Evolutionary conservation across 2,113 vertebrate genomes (phyloP).

Genomic region (Egretta garzetta): DNA sequence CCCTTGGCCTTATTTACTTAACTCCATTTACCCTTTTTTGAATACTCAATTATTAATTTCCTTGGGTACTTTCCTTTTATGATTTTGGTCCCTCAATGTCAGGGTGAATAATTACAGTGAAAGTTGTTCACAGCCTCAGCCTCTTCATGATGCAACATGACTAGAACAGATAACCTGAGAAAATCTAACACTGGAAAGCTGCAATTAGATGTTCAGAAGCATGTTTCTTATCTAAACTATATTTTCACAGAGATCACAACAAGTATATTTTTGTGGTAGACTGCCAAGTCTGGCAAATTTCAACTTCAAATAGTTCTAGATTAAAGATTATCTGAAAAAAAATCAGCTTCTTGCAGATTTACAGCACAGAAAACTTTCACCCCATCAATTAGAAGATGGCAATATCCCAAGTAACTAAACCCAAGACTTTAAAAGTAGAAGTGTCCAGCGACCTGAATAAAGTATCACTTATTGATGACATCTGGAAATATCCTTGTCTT

Average conservation of each 20-base stretch:
- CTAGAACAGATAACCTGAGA: constrained; percentile 1
- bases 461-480: neutral
- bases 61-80: constrained; percentile 32
- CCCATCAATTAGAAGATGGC: neutral
- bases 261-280: neutral
- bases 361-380: neutral
- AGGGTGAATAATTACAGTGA: constrained; percentile 40
- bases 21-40: constrained; percentile 39
- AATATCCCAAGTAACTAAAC: neutral
- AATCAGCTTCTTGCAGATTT: neutral
- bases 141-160: neutral
- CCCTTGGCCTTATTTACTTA: constrained; percentile 53
- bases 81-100: constrained; percentile 18
- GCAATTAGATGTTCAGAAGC: neutral
- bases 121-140: neutral
- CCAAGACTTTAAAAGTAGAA: neutral
- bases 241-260: neutral
- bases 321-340: neutral
- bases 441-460: neutral
- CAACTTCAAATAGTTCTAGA: neutral
- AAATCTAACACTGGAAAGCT: neutral
- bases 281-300: neutral
- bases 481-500: neutral
- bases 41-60: constrained; percentile 61
- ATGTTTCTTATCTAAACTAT: neutral